Evolutionary conservation across 2,797 vertebrate species (phyloP).

Genomic region (Anas acuta): DNA sequence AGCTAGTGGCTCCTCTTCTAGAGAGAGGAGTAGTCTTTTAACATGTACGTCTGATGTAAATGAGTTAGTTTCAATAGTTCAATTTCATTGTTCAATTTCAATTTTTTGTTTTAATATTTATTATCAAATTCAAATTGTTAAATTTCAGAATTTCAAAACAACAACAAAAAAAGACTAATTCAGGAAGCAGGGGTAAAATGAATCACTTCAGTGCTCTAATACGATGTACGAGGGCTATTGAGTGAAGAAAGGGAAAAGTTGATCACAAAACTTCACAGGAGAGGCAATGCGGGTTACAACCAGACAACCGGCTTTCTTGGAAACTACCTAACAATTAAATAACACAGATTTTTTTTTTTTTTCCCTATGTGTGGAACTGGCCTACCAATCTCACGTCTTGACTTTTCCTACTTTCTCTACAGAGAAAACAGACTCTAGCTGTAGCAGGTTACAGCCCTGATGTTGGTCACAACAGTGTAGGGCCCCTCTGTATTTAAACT

Average conservation of each 20-base stretch:
- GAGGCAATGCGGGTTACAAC: background rate
- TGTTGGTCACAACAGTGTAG: background rate
- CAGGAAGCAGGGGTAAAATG: background rate
- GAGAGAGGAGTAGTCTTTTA: background rate
- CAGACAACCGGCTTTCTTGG: background rate
- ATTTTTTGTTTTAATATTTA: no score
- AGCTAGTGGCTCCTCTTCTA: background rate
- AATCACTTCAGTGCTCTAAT: background rate
- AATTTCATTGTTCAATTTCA: no score
- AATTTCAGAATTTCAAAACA: no score
- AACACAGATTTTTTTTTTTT: background rate
- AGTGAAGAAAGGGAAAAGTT: background rate
- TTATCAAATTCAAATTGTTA: no score
- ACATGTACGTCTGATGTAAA: background rate
- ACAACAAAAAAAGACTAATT: no score
- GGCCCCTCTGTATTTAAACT: background rate
- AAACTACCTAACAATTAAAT: background rate
- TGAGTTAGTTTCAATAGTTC: background rate
- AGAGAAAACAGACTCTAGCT: background rate
- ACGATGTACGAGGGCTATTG: background rate
- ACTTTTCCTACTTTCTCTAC: background rate
- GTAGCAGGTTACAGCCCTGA: background rate
- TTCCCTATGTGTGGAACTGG: background rate
- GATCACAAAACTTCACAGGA: background rate
- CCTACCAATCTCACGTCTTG: rapidly evolving